These are phyloP conservation scores for Trachelus iudaicus DNA, from an alignment of 2,888 invertebrate genomes.

Conservation along the genomic window DNA sequence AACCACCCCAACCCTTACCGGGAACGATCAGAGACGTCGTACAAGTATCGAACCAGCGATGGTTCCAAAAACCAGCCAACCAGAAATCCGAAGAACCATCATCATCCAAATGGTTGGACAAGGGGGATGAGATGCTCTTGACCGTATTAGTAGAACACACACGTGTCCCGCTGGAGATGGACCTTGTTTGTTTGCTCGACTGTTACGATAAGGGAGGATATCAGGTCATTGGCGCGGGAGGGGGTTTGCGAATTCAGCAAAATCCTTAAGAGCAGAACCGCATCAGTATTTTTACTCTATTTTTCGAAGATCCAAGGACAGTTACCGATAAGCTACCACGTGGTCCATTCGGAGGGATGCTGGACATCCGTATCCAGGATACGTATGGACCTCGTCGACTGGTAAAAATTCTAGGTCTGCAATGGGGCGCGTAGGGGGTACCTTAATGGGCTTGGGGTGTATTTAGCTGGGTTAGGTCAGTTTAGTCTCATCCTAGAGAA, in stretches of 20 bases:
- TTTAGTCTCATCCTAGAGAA: neutral
- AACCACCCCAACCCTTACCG: neutral
- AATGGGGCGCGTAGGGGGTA: slow-evolving; percentile 40
- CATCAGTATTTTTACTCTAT: neutral
- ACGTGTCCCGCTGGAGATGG: slow-evolving; percentile 28
- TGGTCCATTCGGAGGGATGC: neutral
- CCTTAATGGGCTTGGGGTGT: neutral
- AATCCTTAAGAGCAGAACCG: neutral
- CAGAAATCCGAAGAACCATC: neutral
- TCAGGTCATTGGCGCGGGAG: slow-evolving; percentile 26
- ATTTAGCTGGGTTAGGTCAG: neutral
- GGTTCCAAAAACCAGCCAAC: neutral
- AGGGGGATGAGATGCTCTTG: slow-evolving; percentile 21
- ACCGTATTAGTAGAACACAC: slow-evolving; percentile 36
- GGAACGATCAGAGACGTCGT: neutral
- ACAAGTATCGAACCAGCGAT: neutral
- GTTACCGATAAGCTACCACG: neutral
- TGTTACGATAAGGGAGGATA: slow-evolving; percentile 47
- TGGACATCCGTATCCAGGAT: neutral
- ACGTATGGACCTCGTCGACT: neutral
- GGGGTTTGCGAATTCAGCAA: neutral
- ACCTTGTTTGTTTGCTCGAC: slow-evolving; percentile 48
- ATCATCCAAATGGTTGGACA: neutral
- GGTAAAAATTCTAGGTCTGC: neutral
- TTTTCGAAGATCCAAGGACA: neutral